phyloP scores from a whole-genome alignment of 2,888 invertebrate species.

The Hyalella azteca region DNA sequence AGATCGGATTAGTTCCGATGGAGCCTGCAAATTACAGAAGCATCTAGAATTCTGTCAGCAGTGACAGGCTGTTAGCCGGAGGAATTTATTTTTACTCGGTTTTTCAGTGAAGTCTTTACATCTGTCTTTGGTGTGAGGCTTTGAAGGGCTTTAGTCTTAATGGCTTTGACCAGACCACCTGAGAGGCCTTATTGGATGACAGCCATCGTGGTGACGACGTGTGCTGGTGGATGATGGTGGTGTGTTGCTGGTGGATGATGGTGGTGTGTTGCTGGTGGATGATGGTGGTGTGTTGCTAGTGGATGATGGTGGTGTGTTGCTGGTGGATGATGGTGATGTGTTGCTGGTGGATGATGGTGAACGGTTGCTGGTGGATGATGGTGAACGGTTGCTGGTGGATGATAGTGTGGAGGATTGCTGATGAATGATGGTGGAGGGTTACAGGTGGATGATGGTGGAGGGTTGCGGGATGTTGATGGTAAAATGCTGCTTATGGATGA shows the following conservation, averaged over 20 bases:
- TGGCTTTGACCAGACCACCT: not conserved
- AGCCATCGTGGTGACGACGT: not conserved
- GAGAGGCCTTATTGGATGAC: constrained; percentile 5
- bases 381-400: no score
- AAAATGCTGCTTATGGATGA: no score
- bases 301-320: not conserved
- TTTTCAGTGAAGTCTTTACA: constrained; percentile 8
- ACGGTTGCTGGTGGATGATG: not conserved
- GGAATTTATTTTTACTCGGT: not conserved
- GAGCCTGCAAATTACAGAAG: constrained; percentile 35
- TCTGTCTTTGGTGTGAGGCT: constrained; percentile 15
- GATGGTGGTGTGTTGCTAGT: not conserved
- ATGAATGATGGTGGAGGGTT: no score
- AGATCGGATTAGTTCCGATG: not conserved
- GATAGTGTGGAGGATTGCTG: no score
- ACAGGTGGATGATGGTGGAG: no score
- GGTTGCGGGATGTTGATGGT: no score
- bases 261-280: not conserved
- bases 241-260: not conserved
- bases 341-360: not conserved
- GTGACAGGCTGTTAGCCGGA: not conserved
- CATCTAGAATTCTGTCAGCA: constrained; percentile 30
- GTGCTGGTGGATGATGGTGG: not conserved
- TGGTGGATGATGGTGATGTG: not conserved
- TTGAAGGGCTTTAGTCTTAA: constrained; percentile 21